Evolutionary conservation across 2,113 vertebrate species (phyloP).

Genomic region (Megaleporinus macrocephalus): DNA sequence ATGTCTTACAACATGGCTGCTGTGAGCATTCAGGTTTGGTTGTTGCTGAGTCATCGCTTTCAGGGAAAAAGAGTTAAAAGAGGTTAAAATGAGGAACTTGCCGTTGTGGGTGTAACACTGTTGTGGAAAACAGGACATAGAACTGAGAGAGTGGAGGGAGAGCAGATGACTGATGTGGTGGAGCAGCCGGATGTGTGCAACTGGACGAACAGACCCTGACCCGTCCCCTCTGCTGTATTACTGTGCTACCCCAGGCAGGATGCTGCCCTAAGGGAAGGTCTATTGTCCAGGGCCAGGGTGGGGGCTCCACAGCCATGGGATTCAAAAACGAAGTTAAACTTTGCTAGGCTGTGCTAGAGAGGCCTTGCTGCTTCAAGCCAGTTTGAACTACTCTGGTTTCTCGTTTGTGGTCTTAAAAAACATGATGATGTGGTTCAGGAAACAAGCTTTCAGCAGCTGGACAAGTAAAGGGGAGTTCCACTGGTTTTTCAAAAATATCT

Average conservation of each 20-base stretch:
- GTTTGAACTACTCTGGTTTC: not conserved
- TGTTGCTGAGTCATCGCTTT: conserved; percentile 27
- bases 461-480: not conserved
- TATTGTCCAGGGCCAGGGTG: conserved; percentile 35
- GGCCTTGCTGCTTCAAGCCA: too few species aligned
- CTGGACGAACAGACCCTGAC: conserved; percentile 41
- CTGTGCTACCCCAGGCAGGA: conserved; percentile 26
- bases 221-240: conserved; percentile 26
- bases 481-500: too few species aligned
- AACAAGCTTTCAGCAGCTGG: not conserved
- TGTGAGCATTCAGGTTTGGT: not conserved
- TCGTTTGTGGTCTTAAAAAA: conserved; percentile 1
- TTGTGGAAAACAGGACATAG: conserved; percentile 30
- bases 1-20: not conserved
- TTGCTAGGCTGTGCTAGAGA: not conserved
- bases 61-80: conserved; percentile 25
- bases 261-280: conserved; percentile 32
- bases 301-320: conserved; percentile 5
- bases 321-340: not conserved
- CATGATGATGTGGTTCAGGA: conserved; percentile 1
- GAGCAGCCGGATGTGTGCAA: conserved; percentile 42
- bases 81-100: conserved; percentile 31
- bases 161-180: conserved; percentile 14
- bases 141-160: conserved; percentile 9
- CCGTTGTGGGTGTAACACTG: not conserved